These are phyloP conservation scores for Dyspetes luteomarginatus DNA, from an alignment of 2,888 invertebrate genomes.

Conservation along the genomic window DNA sequence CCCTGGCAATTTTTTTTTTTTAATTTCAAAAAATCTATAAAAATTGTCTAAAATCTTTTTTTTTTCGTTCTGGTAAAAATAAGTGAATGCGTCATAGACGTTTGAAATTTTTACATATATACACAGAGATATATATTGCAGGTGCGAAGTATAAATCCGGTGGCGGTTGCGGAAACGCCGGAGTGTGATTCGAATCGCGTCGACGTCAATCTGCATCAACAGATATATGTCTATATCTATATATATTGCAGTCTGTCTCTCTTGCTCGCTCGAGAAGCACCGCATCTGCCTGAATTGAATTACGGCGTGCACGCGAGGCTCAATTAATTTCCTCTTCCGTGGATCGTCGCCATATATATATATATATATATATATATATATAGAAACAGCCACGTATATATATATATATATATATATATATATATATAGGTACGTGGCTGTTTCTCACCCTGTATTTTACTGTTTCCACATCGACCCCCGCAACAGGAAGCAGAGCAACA, in stretches of 20 bases:
- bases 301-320: slow-evolving; percentile 61
- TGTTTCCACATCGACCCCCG: no score
- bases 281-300: slow-evolving; percentile 58
- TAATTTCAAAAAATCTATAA: no score
- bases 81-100: no score
- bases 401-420: background rate
- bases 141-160: slow-evolving; percentile 27
- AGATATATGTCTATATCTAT: slow-evolving; percentile 22
- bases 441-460: slow-evolving; percentile 10
- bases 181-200: slow-evolving; percentile 49
- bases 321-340: slow-evolving; percentile 64
- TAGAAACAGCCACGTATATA: background rate
- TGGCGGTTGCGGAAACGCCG: slow-evolving; percentile 29
- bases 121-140: background rate
- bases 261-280: slow-evolving; percentile 30
- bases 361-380: background rate
- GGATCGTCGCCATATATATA: slow-evolving; percentile 45
- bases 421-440: background rate
- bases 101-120: background rate
- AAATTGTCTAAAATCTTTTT: no score
- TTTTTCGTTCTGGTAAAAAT: no score
- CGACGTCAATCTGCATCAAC: background rate
- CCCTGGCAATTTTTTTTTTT: no score
- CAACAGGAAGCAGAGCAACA: no score
- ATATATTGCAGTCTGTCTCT: slow-evolving; percentile 2